These are phyloP conservation scores for Rhinella marina DNA, from an alignment of 2,797 vertebrate species.

Conservation along the genomic window DNA sequence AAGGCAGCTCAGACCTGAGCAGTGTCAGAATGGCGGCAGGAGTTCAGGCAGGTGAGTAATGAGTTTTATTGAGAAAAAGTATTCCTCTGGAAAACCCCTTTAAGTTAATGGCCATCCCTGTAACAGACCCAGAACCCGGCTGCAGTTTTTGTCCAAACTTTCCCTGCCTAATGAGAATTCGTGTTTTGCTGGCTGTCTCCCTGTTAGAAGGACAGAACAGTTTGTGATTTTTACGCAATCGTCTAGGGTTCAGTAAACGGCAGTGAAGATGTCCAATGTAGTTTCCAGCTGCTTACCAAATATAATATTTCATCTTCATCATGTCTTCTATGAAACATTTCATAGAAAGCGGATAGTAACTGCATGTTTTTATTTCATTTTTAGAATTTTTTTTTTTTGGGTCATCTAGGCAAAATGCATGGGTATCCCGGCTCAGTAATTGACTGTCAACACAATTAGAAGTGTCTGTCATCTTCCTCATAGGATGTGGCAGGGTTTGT, in stretches of 20 bases:
- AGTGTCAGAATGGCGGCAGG: too few species aligned
- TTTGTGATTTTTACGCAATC: not conserved
- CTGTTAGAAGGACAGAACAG: too few species aligned
- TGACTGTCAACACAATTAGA: slow-evolving; percentile 54
- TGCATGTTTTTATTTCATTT: slow-evolving; percentile 1
- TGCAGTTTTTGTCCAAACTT: too few species aligned
- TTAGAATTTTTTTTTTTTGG: not conserved
- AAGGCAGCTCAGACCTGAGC: too few species aligned
- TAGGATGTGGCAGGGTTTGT: slow-evolving; percentile 49
- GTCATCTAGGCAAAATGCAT: slow-evolving; percentile 18
- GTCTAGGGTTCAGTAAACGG: not conserved
- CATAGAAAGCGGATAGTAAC: not conserved
- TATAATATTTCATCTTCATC: not conserved
- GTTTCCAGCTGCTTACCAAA: not conserved
- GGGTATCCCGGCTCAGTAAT: slow-evolving; percentile 33
- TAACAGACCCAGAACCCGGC: too few species aligned
- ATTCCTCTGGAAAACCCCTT: too few species aligned
- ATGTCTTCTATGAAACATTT: not conserved
- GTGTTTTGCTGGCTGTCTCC: too few species aligned
- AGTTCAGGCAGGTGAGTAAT: too few species aligned
- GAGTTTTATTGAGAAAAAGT: too few species aligned
- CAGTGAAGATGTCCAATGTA: not conserved
- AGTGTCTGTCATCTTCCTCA: slow-evolving; percentile 41
- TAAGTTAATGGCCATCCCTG: too few species aligned
- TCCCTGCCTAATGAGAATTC: too few species aligned